These are phyloP conservation scores for Orius laevigatus DNA, from an alignment of 1,140 invertebrate genomes.

Conservation along the genomic window DNA sequence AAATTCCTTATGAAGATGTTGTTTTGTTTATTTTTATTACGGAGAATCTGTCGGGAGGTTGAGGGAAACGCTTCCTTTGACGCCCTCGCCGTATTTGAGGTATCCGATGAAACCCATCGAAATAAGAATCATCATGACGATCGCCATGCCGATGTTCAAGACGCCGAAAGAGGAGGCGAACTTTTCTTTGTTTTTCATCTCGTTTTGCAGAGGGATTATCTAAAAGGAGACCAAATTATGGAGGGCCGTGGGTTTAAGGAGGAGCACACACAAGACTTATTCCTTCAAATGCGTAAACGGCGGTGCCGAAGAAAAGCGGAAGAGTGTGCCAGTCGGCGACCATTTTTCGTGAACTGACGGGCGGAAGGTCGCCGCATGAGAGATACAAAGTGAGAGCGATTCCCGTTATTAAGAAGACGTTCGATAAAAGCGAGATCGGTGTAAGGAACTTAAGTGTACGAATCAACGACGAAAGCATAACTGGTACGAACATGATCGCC, in stretches of 20 bases:
- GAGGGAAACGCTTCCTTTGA: conserved; percentile 51
- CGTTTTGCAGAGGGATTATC: conserved; percentile 57
- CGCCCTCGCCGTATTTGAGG: conserved; percentile 50
- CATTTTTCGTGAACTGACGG: conserved; percentile 12
- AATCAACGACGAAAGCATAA: conserved; percentile 57
- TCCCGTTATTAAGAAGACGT: conserved; percentile 51
- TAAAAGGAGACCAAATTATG: conserved; percentile 25
- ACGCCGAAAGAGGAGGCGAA: conserved; percentile 71
- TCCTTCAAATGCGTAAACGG: conserved; percentile 76
- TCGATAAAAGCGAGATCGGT: conserved; percentile 73
- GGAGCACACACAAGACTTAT: conserved; percentile 54
- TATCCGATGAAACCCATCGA: conserved; percentile 78
- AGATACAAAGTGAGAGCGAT: conserved; percentile 71
- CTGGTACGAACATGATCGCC: conserved; percentile 46
- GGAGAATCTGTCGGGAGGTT: conserved; percentile 47
- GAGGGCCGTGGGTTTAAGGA: too few relatives aligned
- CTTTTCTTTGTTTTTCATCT: conserved; percentile 66
- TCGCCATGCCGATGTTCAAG: conserved; percentile 71
- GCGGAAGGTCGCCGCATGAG: conserved; percentile 18
- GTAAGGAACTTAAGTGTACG: conserved; percentile 70
- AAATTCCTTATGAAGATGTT: too few relatives aligned
- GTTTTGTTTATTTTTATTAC: conserved; percentile 30
- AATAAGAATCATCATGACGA: conserved; percentile 69
- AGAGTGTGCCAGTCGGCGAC: conserved; percentile 38
- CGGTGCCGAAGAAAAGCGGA: conserved; percentile 74